phyloP scores from a whole-genome alignment of 2,797 vertebrate genomes.

The Pangasius krempfi region DNA sequence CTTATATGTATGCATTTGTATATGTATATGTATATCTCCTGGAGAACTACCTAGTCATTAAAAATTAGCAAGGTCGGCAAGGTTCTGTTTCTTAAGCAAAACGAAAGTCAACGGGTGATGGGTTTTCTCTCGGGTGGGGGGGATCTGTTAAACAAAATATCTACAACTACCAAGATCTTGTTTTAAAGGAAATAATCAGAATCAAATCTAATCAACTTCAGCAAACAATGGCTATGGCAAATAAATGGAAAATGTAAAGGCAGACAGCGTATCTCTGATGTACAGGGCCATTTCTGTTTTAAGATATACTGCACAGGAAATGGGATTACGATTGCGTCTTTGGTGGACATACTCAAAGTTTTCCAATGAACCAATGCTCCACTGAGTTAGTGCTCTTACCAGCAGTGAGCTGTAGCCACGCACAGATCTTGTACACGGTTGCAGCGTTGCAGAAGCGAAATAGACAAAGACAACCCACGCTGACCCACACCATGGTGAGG shows the following conservation, averaged over 20 bases:
- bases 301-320: not conserved
- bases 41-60: not conserved
- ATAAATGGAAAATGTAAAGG: not conserved
- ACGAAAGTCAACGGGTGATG: too few relatives aligned
- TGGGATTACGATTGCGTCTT: not conserved
- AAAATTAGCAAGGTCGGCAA: not conserved
- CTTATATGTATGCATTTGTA: not conserved
- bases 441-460: constrained; percentile 82
- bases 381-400: constrained; percentile 62
- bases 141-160: too few relatives aligned
- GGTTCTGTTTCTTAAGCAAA: too few relatives aligned
- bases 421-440: constrained; percentile 84
- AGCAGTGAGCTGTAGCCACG: constrained; percentile 83
- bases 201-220: not conserved
- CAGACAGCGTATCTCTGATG: not conserved
- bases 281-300: not conserved
- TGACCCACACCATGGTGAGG: constrained; percentile 80
- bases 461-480: constrained; percentile 77
- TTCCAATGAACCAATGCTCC: not conserved
- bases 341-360: not conserved
- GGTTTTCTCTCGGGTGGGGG: too few relatives aligned
- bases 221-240: not conserved
- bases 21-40: not conserved
- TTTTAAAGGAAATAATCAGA: not conserved
- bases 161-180: not conserved